A percentile compares a stretch with the other conserved stretches of the same genome.
Conservation (phyloP, 2,888 invertebrate species). For the Pandemis corylana region DNA sequence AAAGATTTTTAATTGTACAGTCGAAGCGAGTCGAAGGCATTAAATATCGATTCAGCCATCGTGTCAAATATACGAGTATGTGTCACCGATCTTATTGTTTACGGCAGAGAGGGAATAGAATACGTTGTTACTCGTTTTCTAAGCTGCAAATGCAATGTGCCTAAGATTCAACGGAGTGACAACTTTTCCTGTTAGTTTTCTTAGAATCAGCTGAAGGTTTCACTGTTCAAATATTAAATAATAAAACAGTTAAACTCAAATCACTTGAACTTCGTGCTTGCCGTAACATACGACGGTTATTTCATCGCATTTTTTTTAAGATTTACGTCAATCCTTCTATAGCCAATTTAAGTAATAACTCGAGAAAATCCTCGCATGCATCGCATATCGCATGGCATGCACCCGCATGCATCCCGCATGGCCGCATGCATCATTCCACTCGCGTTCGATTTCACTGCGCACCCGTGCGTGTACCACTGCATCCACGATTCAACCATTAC, state of each 20-base stretch:
- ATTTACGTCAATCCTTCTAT: too few species aligned
- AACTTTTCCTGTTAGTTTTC: conserved; percentile 28
- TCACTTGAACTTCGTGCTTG: background rate
- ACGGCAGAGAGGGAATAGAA: too few species aligned
- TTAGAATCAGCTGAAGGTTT: conserved; percentile 13
- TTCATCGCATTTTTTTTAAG: too few species aligned
- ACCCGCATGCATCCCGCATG: conserved; percentile 16
- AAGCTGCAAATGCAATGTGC: too few species aligned
- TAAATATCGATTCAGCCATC: too few species aligned
- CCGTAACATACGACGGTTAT: too few species aligned
- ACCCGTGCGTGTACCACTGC: conserved; percentile 43
- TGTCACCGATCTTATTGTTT: too few species aligned
- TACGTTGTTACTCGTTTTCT: too few species aligned
- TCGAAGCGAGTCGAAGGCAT: too few species aligned
- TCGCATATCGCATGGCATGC: conserved; percentile 3
- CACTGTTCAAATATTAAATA: background rate
- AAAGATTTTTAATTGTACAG: too few species aligned
- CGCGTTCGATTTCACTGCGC: conserved; percentile 61
- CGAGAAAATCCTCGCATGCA: conserved; percentile 5
- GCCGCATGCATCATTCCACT: conserved; percentile 60
- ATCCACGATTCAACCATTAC: conserved; percentile 36
- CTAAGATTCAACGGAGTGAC: too few species aligned
- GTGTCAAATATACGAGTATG: too few species aligned
- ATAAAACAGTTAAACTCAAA: background rate
- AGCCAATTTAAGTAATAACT: background rate